Conservation (phyloP, 2,113 vertebrate genomes). For the Panthera uncia region DNA sequence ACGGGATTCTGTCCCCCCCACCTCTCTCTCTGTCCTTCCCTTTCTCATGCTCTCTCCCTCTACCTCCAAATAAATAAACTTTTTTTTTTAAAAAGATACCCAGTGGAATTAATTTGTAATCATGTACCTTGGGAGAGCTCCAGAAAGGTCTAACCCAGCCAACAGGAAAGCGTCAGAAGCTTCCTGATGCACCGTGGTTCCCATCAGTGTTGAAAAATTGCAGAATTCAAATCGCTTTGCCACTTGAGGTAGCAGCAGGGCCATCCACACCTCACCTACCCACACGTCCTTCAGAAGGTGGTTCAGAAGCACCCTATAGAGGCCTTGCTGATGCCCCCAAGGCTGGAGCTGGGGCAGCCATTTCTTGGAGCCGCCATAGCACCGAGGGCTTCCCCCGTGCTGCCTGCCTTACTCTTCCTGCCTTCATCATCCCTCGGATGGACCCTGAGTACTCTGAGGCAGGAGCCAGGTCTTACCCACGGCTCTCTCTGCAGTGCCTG, state of each 20-base stretch:
- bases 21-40: too few species aligned
- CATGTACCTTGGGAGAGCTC: background rate
- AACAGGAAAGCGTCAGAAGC: background rate
- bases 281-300: rapidly evolving
- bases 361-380: rapidly evolving
- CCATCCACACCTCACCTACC: too few species aligned
- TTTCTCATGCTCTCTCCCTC: too few species aligned
- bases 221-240: background rate
- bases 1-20: too few species aligned
- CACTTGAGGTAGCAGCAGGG: rapidly evolving
- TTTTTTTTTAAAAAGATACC: background rate
- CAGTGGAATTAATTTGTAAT: background rate
- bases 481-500: rapidly evolving
- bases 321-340: background rate
- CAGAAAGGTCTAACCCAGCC: background rate
- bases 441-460: background rate
- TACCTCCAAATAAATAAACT: too few species aligned
- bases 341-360: background rate
- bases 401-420: rapidly evolving
- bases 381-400: rapidly evolving
- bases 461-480: background rate
- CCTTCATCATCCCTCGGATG: background rate
- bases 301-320: rapidly evolving
- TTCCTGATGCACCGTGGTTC: background rate
- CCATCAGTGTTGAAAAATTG: background rate